A percentile compares a stretch with the other conserved stretches of the same genome.
Conservation (phyloP, 2,113 vertebrate genomes). For the Papio anubis region DNA sequence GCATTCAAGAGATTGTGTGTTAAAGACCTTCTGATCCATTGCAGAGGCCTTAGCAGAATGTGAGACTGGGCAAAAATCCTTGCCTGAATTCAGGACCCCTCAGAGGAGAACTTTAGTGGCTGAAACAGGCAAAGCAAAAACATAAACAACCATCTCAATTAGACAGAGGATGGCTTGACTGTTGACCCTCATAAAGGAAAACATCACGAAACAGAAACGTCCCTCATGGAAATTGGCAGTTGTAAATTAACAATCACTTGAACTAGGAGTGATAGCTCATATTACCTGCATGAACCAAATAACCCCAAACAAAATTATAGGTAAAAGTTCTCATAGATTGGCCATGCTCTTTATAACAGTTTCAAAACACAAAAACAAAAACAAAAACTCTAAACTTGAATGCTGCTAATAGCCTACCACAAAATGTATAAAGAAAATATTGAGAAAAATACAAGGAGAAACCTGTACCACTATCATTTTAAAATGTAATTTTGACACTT, state of each 20-base stretch:
- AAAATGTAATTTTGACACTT: neutral
- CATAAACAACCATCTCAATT: neutral
- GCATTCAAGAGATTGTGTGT: neutral
- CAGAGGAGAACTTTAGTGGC: neutral
- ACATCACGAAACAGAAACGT: neutral
- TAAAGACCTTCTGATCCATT: neutral
- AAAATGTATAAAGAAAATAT: neutral
- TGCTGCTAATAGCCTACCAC: neutral
- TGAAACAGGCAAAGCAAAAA: neutral
- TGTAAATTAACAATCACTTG: neutral
- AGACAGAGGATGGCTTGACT: neutral
- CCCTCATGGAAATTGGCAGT: neutral
- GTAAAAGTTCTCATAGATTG: neutral
- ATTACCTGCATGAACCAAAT: neutral
- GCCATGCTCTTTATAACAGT: neutral
- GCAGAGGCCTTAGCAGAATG: accelerated
- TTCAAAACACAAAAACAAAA: neutral
- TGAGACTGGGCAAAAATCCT: neutral
- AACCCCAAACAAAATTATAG: neutral
- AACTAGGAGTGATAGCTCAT: neutral
- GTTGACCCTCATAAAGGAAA: neutral
- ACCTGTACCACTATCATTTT: neutral
- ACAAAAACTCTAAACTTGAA: neutral
- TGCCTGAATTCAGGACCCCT: neutral
- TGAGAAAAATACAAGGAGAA: neutral